phyloP scores from a whole-genome alignment of 2,113 vertebrate species.

The Sclerurus mexicanus region DNA sequence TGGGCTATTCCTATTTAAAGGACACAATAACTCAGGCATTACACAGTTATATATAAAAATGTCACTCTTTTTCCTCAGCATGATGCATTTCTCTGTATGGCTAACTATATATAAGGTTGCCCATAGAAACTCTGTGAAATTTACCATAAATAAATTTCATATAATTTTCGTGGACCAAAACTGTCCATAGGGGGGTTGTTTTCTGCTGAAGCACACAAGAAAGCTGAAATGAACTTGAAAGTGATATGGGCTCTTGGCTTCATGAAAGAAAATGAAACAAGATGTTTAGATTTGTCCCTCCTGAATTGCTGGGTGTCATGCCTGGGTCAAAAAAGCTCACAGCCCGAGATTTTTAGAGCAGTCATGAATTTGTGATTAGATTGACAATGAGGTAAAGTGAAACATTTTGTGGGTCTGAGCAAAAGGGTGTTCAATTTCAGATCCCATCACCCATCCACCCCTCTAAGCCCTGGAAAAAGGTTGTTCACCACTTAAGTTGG shows the following conservation, averaged over 20 bases:
- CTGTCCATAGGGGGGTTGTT: not conserved
- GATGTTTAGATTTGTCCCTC: not conserved
- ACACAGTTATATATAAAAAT: not conserved
- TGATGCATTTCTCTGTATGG: not conserved
- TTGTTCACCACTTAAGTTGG: not conserved
- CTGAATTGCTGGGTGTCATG: not conserved
- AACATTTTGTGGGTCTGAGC: not conserved
- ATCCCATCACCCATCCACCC: not conserved
- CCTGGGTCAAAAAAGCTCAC: not conserved
- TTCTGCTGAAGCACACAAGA: constrained; percentile 28
- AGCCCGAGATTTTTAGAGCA: not conserved
- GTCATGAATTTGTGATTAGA: constrained; percentile 26
- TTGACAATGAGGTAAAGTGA: not conserved
- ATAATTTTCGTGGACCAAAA: constrained; percentile 22
- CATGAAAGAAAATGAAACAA: not conserved
- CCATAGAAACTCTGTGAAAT: not conserved
- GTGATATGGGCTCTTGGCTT: not conserved
- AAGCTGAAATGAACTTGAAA: constrained; percentile 31
- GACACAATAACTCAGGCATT: not conserved
- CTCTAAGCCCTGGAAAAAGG: not conserved
- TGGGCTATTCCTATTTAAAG: not conserved
- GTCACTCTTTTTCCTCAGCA: not conserved
- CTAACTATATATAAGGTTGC: not conserved
- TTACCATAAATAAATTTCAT: not conserved
- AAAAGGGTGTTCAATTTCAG: not conserved